Evolutionary conservation across 2,113 vertebrate species (phyloP).

Genomic region (Dipodomys merriami): DNA sequence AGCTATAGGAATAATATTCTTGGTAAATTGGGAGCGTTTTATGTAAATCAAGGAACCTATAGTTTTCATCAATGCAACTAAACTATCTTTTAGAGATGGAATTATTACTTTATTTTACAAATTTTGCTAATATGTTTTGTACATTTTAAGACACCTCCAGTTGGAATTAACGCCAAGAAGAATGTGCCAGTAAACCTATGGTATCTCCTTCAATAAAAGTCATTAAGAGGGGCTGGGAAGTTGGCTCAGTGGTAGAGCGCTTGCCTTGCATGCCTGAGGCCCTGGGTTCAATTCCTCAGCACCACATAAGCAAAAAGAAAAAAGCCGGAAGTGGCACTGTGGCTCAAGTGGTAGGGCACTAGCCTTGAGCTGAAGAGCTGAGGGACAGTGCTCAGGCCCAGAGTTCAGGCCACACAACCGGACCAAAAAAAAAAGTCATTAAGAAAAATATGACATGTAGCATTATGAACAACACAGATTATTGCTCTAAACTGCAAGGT

Average conservation of each 20-base stretch:
- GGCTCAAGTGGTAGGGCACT: too few species aligned
- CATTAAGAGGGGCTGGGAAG: too few species aligned
- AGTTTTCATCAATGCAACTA: constrained; percentile 37
- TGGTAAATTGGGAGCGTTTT: not conserved
- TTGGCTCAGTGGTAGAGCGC: too few species aligned
- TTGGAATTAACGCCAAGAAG: not conserved
- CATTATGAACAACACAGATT: not conserved
- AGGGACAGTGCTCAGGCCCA: too few species aligned
- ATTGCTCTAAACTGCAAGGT: not conserved
- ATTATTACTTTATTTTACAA: constrained; percentile 11
- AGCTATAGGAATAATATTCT: not conserved
- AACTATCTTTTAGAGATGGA: not conserved
- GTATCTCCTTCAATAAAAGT: not conserved
- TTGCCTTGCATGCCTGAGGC: too few species aligned
- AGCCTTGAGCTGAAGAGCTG: too few species aligned
- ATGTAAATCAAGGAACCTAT: not conserved
- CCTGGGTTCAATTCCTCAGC: too few species aligned
- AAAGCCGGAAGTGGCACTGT: too few species aligned
- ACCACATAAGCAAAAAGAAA: too few species aligned
- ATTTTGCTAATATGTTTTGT: constrained; percentile 3
- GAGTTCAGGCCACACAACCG: too few species aligned
- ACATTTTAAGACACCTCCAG: not conserved
- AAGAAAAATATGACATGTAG: constrained; percentile 18
- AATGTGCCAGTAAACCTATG: not conserved
- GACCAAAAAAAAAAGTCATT: constrained; percentile 23